These are phyloP conservation scores for Spea multiplicata DNA, from an alignment of 2,113 vertebrate genomes.

Conservation along the genomic window DNA sequence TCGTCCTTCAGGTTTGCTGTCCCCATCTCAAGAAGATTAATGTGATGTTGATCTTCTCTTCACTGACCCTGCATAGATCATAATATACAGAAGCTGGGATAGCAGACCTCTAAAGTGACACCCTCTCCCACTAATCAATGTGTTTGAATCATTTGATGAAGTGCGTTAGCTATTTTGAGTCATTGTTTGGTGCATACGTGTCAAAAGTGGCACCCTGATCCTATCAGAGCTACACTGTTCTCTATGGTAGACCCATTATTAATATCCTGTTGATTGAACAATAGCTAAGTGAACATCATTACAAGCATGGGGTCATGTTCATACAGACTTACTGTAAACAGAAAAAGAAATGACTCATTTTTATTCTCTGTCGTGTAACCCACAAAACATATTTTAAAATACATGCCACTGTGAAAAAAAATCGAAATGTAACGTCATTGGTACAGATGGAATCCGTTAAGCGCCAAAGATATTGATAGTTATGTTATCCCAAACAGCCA, in stretches of 20 bases:
- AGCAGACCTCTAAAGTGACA: constrained; percentile 23
- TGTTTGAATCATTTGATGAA: constrained; percentile 39
- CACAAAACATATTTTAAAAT: too few relatives aligned
- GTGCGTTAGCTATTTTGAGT: constrained; percentile 21
- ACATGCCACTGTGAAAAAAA: too few relatives aligned
- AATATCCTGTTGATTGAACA: constrained; percentile 51
- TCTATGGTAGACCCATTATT: constrained; percentile 28
- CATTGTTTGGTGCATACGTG: constrained; percentile 19
- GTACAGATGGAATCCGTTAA: too few relatives aligned
- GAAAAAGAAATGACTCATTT: background rate
- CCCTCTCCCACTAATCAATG: constrained; percentile 48
- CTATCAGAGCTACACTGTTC: constrained; percentile 31
- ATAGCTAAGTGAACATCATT: constrained; percentile 37
- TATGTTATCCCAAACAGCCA: too few relatives aligned
- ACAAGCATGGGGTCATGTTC: constrained; percentile 46
- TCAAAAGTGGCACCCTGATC: constrained; percentile 41
- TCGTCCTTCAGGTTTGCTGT: constrained; percentile 46
- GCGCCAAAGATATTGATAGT: too few relatives aligned
- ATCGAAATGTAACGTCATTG: too few relatives aligned
- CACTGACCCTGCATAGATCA: constrained; percentile 51
- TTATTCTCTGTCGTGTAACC: too few relatives aligned
- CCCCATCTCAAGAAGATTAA: constrained; percentile 53
- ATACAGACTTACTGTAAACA: constrained; percentile 34
- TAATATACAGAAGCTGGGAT: constrained; percentile 24
- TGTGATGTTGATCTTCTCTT: constrained; percentile 50